Percentiles rank a stretch among this genome's conserved stretches.
phyloP scores from a whole-genome alignment of 2,797 vertebrate genomes.

The Microctenopoma stevenorrisi region DNA sequence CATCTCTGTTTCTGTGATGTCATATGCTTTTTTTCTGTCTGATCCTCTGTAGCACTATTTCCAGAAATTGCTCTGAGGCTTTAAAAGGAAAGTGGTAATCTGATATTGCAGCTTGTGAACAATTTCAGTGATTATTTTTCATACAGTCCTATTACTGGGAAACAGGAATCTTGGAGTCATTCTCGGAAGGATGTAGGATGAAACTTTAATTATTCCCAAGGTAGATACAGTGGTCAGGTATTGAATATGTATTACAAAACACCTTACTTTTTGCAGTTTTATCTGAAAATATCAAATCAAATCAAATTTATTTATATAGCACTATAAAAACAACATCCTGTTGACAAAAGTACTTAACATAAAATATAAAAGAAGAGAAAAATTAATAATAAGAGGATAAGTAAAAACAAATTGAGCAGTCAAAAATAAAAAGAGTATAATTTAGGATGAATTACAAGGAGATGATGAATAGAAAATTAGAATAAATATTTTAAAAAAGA shows the following conservation, averaged over 20 bases:
- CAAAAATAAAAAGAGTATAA: too few relatives aligned
- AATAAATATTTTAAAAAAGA: too few relatives aligned
- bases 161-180: constrained; percentile 6
- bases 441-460: too few relatives aligned
- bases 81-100: constrained; percentile 10
- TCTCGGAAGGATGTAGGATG: constrained; percentile 3
- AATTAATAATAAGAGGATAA: too few relatives aligned
- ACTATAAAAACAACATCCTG: too few relatives aligned
- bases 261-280: constrained; percentile 5
- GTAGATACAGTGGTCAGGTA: constrained; percentile 16
- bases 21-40: constrained; percentile 12
- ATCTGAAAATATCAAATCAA: background rate
- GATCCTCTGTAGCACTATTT: constrained; percentile 12
- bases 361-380: too few relatives aligned
- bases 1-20: constrained; percentile 25
- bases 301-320: too few relatives aligned
- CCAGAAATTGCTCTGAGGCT: constrained; percentile 5
- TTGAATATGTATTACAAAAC: constrained; percentile 20
- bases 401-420: too few relatives aligned
- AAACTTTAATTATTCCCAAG: constrained; percentile 15
- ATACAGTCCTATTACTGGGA: background rate
- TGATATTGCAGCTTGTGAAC: constrained; percentile 12
- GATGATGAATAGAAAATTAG: too few relatives aligned
- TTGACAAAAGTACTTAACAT: too few relatives aligned
- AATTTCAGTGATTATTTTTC: constrained; percentile 3